phyloP scores from a whole-genome alignment of 2,797 vertebrate species.

The Clarias platycephalus region DNA sequence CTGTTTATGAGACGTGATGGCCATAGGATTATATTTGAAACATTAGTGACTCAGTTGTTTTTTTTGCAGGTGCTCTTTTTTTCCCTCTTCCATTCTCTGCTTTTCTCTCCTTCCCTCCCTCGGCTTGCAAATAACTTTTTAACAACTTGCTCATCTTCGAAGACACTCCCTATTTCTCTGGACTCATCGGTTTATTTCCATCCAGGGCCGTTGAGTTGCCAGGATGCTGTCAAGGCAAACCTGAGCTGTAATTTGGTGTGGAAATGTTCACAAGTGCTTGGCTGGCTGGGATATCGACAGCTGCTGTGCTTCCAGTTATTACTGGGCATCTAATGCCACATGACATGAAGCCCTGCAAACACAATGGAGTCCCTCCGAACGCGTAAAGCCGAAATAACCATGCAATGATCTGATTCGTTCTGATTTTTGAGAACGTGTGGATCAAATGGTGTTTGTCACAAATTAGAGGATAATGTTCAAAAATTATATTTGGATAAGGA shows the following conservation, averaged over 20 bases:
- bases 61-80: conserved; percentile 1
- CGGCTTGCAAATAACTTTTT: conserved; percentile 31
- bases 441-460: conserved; percentile 11
- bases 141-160: conserved; percentile 30
- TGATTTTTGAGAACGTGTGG: background rate
- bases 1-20: conserved; percentile 8
- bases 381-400: background rate
- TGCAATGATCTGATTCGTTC: background rate
- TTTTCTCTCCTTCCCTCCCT: conserved; percentile 1
- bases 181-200: conserved; percentile 35
- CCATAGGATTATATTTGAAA: conserved; percentile 11
- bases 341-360: conserved; percentile 31
- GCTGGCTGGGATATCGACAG: conserved; percentile 35
- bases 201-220: conserved; percentile 12
- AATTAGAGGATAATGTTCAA: background rate
- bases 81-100: background rate
- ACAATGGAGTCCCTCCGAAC: background rate
- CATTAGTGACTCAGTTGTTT: conserved; percentile 34
- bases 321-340: conserved; percentile 21
- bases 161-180: conserved; percentile 24
- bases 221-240: conserved; percentile 46
- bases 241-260: conserved; percentile 40
- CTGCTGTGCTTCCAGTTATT: conserved; percentile 41
- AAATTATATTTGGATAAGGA: background rate
- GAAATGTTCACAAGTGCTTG: conserved; percentile 39